A percentile compares a stretch with the other conserved stretches of the same genome.
Conservation (phyloP, 2,888 invertebrate genomes). For the Trichogramma evanescens region DNA sequence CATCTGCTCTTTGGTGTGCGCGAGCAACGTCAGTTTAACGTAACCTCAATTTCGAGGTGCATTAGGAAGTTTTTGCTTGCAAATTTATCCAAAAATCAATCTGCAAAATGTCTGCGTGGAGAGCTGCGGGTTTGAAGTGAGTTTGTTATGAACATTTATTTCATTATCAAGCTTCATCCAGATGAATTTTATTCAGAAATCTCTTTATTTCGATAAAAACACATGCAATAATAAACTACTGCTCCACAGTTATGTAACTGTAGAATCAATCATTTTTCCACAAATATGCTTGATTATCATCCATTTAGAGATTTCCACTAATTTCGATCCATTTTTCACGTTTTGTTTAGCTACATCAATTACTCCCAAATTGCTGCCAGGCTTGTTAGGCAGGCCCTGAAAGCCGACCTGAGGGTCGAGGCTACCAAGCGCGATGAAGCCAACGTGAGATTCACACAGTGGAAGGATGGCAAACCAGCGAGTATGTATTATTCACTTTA, state of each 20-base stretch:
- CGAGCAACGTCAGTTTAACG: too few species aligned
- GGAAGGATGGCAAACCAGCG: constrained; percentile 82
- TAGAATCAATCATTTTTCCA: not conserved
- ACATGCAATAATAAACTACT: not conserved
- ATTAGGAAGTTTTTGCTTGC: too few species aligned
- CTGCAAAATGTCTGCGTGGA: constrained; percentile 69
- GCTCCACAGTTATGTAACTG: constrained; percentile 11
- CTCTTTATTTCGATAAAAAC: not conserved
- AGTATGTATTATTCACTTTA: constrained; percentile 56
- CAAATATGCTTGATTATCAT: not conserved
- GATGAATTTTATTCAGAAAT: constrained; percentile 1
- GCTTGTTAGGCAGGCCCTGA: constrained; percentile 72
- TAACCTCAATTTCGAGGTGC: too few species aligned
- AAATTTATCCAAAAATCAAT: too few species aligned
- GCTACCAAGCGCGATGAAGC: constrained; percentile 70
- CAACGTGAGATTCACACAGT: constrained; percentile 75
- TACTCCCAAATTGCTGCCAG: constrained; percentile 91
- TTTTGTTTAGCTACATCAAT: constrained; percentile 75
- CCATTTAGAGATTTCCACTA: constrained; percentile 1
- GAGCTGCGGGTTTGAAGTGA: constrained; percentile 78
- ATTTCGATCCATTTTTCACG: constrained; percentile 11
- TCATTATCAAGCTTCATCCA: not conserved
- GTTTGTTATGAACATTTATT: constrained; percentile 35
- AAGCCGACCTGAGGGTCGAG: constrained; percentile 65
- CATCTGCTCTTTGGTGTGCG: too few species aligned